Percentiles rank a stretch among this genome's conserved stretches.
Evolutionary conservation across 2,888 invertebrate species (phyloP).

Genomic region (Latrodectus hesperus): DNA sequence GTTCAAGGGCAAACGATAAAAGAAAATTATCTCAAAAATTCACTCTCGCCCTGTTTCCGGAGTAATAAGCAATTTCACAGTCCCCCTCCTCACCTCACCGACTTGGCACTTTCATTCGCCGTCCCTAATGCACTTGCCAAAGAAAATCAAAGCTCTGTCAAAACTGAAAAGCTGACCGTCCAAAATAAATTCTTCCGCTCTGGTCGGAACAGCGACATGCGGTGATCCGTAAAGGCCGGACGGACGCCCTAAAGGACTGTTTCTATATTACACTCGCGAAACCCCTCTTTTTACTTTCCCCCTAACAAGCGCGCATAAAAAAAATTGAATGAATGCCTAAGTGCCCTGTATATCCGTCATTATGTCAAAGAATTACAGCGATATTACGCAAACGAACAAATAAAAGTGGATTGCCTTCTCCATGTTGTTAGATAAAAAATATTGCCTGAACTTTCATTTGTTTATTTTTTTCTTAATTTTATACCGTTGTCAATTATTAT

Average conservation of each 20-base stretch:
- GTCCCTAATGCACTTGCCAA: slow-evolving; percentile 4
- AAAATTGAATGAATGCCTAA: slow-evolving; percentile 28
- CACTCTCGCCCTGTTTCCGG: neutral
- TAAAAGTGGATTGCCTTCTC: slow-evolving; percentile 6
- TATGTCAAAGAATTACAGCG: slow-evolving; percentile 32
- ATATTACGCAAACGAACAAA: neutral
- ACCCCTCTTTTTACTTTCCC: slow-evolving; percentile 10
- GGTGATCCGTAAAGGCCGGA: slow-evolving; percentile 48
- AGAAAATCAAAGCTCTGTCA: slow-evolving; percentile 18
- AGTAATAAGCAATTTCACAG: neutral
- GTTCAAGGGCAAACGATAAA: neutral
- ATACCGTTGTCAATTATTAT: neutral
- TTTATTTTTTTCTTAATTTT: neutral
- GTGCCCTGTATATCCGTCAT: slow-evolving; percentile 23
- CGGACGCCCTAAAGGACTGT: slow-evolving; percentile 4
- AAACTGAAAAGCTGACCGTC: slow-evolving; percentile 32
- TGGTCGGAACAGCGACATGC: neutral
- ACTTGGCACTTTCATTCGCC: neutral
- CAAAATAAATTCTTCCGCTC: slow-evolving; percentile 45
- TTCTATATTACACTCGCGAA: slow-evolving; percentile 8
- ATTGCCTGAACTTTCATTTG: neutral
- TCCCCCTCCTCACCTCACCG: neutral
- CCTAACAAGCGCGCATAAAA: slow-evolving; percentile 7
- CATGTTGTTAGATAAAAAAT: neutral
- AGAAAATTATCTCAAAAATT: neutral